A percentile compares a stretch with the other conserved stretches of the same genome.
Conservation (phyloP, 2,113 vertebrate genomes). For the Phaethon lepturus region DNA sequence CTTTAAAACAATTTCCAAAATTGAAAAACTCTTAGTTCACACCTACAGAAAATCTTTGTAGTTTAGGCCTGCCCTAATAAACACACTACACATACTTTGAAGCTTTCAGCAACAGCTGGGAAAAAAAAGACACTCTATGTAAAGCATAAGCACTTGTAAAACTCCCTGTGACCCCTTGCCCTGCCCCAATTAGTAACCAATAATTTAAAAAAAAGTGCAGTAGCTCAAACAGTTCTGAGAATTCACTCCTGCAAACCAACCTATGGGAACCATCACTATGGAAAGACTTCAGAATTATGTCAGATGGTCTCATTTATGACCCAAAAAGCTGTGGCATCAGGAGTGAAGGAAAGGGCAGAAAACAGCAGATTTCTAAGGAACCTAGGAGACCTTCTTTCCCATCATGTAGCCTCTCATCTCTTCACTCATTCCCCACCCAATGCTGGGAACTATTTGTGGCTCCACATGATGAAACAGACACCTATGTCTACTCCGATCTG, state of each 20-base stretch:
- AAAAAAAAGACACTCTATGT: background rate
- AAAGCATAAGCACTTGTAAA: background rate
- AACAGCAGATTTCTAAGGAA: background rate
- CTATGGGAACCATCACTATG: background rate
- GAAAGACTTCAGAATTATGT: background rate
- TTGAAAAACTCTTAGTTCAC: background rate
- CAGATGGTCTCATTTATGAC: background rate
- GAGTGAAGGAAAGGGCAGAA: background rate
- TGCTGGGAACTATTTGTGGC: background rate
- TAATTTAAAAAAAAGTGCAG: background rate
- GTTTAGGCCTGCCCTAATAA: background rate
- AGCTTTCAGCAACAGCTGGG: background rate
- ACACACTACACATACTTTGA: background rate
- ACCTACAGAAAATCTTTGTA: background rate
- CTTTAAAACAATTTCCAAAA: background rate
- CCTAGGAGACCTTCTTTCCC: background rate
- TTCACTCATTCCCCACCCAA: background rate
- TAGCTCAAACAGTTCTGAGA: background rate
- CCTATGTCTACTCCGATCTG: background rate
- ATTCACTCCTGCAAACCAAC: background rate
- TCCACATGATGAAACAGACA: background rate
- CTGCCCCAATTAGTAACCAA: background rate
- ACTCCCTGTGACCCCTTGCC: background rate
- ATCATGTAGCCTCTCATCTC: background rate
- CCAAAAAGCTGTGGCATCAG: background rate